phyloP scores from a whole-genome alignment of 2,797 vertebrate species.

The Molothrus ater region DNA sequence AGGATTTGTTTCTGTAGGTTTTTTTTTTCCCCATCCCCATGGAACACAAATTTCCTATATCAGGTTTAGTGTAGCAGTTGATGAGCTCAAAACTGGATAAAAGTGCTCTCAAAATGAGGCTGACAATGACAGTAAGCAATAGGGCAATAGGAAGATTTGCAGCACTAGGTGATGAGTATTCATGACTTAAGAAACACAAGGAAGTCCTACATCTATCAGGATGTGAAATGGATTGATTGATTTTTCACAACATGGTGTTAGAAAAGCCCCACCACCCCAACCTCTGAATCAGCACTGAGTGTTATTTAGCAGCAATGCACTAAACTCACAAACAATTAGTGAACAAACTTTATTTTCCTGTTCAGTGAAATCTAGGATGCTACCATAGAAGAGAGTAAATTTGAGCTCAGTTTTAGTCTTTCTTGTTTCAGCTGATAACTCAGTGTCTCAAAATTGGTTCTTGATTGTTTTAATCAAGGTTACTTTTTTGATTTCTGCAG shows the following conservation, averaged over 20 bases:
- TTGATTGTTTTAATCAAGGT: slow-evolving; percentile 22
- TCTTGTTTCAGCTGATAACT: background rate
- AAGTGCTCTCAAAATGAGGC: background rate
- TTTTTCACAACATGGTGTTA: background rate
- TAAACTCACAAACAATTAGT: background rate
- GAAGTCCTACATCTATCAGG: background rate
- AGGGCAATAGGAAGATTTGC: background rate
- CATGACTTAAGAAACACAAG: background rate
- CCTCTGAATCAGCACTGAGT: background rate
- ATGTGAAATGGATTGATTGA: background rate
- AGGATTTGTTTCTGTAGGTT: background rate
- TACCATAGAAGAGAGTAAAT: background rate
- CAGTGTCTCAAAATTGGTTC: background rate
- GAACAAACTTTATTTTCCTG: background rate
- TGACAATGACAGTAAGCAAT: background rate
- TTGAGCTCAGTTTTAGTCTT: background rate
- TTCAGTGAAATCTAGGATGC: background rate
- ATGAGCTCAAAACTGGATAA: background rate
- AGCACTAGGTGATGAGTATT: background rate
- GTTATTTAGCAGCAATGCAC: background rate
- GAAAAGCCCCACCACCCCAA: background rate
- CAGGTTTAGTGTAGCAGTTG: background rate
- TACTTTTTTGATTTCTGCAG: slow-evolving; percentile 31
- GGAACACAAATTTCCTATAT: background rate
- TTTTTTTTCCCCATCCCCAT: background rate